Conservation (phyloP, 2,888 invertebrate species). For the Baccha elongata region DNA sequence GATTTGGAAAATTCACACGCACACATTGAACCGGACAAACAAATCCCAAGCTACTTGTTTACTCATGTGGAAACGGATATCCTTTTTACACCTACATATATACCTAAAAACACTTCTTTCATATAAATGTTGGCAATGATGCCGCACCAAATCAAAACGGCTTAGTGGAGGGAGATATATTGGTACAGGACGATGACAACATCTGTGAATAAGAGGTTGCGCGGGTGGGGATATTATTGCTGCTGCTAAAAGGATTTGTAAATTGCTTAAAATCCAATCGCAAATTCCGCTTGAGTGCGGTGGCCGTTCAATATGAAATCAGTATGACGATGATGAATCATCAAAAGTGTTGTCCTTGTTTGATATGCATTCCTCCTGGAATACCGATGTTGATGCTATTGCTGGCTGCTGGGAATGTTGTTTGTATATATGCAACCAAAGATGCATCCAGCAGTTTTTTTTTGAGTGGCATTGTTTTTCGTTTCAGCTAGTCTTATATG, state of each 20-base stretch:
- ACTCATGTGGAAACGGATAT: conserved; percentile 28
- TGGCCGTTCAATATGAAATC: conserved; percentile 41
- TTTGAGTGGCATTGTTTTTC: not conserved
- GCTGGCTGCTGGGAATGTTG: not conserved
- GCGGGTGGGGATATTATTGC: not conserved
- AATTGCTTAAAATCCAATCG: conserved; percentile 62
- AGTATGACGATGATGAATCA: conserved; percentile 63
- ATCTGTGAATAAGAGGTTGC: conserved; percentile 3
- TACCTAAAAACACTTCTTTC: not conserved
- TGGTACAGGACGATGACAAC: not conserved
- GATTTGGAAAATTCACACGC: conserved; percentile 51
- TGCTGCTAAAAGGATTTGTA: conserved; percentile 48
- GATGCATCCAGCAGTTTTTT: conserved; percentile 1
- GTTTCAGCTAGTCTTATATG: not conserved
- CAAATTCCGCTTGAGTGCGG: conserved; percentile 62
- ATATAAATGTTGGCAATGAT: conserved; percentile 9
- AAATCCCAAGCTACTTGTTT: conserved; percentile 43
- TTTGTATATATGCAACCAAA: conserved; percentile 19
- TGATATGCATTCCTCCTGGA: conserved; percentile 15
- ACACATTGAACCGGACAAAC: conserved; percentile 38
- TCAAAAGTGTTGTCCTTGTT: conserved; percentile 45
- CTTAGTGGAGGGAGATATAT: conserved; percentile 20
- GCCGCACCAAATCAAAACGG: conserved; percentile 44
- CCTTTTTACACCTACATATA: conserved; percentile 14
- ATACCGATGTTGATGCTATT: not conserved